Base-by-base conservation (phyloP, 2,888 invertebrate genomes). In the Drosophila tripunctata region DNA sequence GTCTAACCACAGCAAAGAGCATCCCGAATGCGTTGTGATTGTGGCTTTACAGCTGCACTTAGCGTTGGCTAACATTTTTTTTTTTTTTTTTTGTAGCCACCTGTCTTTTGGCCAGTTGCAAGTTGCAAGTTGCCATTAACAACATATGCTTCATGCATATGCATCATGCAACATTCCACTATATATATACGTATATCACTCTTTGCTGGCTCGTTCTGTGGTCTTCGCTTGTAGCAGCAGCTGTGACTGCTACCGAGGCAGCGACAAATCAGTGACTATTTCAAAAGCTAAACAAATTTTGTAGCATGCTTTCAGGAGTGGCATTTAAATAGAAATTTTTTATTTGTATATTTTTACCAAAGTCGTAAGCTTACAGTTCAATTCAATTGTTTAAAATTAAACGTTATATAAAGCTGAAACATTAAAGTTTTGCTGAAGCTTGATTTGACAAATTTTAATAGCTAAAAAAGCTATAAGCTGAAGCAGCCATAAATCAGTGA, bases 91-190 rank as follows among this genome's bases (percentile, higher is more conserved):
- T 75, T 62, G 55, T 51, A 78, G 82, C 67, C 67, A 71, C 17
- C 47, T 51, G 44, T 40, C 56, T 56, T 40, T 50, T 68, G 51
- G 40, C 40, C 41, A 51, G 67, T 50, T 63, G n/a, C n/a, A n/a
- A n/a, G n/a, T 27, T 27, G 74, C 60, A 54, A 80, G 82, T 82
- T 67, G 74, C 67, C 74, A 76, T 87, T 84, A 80, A 64, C 60
- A 72, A 60, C 70, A 73, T 76, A 79, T 76, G 77, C 80, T 55
- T 64, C 74, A 76, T 83, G 73, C 76, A 86, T 83, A 86, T 80
- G 79, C 75, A 78, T 12, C 38, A 17, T 50, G 19, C 17, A 8
- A 10, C 38, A 19, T n/a, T n/a, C n/a, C n/a, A n/a, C n/a, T n/a
- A n/a, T n/a, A n/a, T n/a, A n/a, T n/a, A n/a, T n/a, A n/a, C n/a